Conservation (phyloP, 1,140 invertebrate genomes). For the Drosophila sproati region DNA sequence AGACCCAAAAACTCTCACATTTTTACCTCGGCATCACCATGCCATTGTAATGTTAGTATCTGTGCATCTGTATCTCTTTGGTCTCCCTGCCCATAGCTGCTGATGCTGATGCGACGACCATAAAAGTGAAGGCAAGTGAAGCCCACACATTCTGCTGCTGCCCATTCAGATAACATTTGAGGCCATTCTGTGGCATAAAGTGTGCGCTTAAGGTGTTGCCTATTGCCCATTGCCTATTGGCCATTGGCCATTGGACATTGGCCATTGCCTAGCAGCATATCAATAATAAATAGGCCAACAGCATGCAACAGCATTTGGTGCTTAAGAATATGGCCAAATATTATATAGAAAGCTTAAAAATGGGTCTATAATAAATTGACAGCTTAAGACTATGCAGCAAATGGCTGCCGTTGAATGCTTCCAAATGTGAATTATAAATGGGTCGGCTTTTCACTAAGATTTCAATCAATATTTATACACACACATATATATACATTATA, state of each 20-base stretch:
- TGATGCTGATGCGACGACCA: slow-evolving; percentile 16
- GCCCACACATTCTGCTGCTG: neutral
- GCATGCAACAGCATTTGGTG: slow-evolving; percentile 38
- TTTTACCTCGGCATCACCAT: neutral
- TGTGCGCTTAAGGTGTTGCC: slow-evolving; percentile 67
- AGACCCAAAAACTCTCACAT: slow-evolving; percentile 4
- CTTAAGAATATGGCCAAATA: slow-evolving; percentile 32
- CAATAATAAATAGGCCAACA: slow-evolving; percentile 65
- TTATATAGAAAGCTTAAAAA: slow-evolving; percentile 70
- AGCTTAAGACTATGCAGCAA: slow-evolving; percentile 28
- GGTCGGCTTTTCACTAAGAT: slow-evolving; percentile 10
- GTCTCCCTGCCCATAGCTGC: slow-evolving; percentile 12
- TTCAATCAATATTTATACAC: slow-evolving; percentile 21
- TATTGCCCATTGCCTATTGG: slow-evolving; percentile 9
- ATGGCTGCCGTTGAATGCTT: slow-evolving; percentile 19
- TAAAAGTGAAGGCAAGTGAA: neutral
- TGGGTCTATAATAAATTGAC: slow-evolving; percentile 61
- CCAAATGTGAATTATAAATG: slow-evolving; percentile 27
- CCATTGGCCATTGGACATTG: neutral
- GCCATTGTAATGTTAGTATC: slow-evolving; percentile 1
- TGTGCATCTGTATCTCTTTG: slow-evolving; percentile 18
- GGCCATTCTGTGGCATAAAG: slow-evolving; percentile 59
- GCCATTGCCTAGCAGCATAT: slow-evolving; percentile 28
- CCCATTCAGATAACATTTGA: slow-evolving; percentile 60
- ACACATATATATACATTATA: neutral